These are phyloP conservation scores for Agriotes lineatus DNA, from an alignment of 2,888 invertebrate genomes.

Conservation along the genomic window DNA sequence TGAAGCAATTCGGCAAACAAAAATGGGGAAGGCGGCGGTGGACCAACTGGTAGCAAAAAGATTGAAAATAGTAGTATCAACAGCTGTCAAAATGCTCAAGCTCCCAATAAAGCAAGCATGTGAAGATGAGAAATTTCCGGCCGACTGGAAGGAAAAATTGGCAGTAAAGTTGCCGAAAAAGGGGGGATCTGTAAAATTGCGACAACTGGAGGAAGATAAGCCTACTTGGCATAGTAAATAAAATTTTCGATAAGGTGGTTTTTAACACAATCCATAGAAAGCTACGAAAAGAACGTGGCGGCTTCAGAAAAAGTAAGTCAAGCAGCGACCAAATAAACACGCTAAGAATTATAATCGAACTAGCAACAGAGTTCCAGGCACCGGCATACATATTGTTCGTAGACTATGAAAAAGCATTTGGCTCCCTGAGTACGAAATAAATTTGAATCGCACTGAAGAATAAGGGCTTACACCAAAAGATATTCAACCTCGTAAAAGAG, in stretches of 20 bases:
- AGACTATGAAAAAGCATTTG: neutral
- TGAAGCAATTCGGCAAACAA: too few species aligned
- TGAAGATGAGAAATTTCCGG: neutral
- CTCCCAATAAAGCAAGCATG: too few species aligned
- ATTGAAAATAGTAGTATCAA: too few species aligned
- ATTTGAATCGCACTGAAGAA: neutral
- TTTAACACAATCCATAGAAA: neutral
- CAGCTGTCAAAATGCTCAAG: too few species aligned
- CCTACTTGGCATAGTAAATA: too few species aligned
- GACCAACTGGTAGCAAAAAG: too few species aligned
- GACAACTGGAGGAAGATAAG: too few species aligned
- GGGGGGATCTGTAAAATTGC: too few species aligned
- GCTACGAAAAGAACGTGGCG: neutral
- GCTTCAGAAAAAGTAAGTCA: neutral
- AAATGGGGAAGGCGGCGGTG: too few species aligned
- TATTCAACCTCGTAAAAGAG: neutral
- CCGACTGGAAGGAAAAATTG: neutral
- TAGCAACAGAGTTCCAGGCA: neutral
- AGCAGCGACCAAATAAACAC: neutral
- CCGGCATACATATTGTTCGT: neutral
- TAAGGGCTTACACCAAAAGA: neutral
- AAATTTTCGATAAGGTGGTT: neutral
- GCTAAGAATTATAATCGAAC: neutral
- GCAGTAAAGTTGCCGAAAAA: too few species aligned
- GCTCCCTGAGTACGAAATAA: neutral